A percentile compares a stretch with the other conserved stretches of the same genome.
Conservation (phyloP, 1,140 invertebrate species). For the Melanaphis sacchari region DNA sequence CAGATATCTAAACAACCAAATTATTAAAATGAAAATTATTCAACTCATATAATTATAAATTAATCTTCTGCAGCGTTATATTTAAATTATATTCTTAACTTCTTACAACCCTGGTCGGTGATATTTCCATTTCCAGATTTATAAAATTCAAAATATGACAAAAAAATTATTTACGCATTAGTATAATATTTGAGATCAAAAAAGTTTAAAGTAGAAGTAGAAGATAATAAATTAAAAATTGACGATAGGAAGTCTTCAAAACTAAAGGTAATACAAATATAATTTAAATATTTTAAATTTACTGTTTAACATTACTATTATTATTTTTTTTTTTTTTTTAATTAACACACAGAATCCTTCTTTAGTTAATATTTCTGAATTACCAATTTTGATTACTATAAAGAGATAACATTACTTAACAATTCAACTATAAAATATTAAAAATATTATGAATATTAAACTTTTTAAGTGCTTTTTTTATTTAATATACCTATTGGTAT, state of each 20-base stretch:
- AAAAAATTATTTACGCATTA: background rate
- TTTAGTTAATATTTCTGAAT: background rate
- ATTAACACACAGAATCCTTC: background rate
- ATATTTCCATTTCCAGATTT: background rate
- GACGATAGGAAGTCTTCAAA: background rate
- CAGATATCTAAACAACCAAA: background rate
- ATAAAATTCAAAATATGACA: background rate
- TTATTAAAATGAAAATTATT: background rate
- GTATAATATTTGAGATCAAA: background rate
- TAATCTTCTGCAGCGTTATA: background rate
- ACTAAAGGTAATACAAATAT: background rate
- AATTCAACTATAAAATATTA: background rate
- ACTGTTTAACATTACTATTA: background rate
- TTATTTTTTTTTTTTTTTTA: background rate
- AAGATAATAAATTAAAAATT: background rate
- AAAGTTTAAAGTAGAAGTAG: background rate
- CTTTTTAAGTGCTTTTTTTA: no score
- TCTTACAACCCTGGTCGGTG: background rate
- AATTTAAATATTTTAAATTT: slow-evolving; percentile 18
- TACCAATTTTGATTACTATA: background rate
- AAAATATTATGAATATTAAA: no score
- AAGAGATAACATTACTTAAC: background rate
- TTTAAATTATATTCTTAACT: background rate
- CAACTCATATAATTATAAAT: background rate
- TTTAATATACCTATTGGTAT: no score